A percentile compares a stretch with the other conserved stretches of the same genome.
These are phyloP conservation scores for Phania funesta DNA, from an alignment of 2,888 invertebrate genomes.

Conservation along the genomic window DNA sequence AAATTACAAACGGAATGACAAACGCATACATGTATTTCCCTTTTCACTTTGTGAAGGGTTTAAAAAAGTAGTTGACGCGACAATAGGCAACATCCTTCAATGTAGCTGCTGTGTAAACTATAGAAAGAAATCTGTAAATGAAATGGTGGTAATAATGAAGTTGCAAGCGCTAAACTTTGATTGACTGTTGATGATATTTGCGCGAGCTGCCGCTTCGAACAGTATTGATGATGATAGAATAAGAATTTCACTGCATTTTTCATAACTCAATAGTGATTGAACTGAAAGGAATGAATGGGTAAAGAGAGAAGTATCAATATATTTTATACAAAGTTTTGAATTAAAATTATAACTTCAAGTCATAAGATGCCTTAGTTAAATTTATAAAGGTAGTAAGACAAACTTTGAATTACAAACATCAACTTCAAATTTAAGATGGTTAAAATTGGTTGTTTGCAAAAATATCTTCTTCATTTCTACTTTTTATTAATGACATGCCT, in stretches of 20 bases:
- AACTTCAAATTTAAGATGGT: too few relatives aligned
- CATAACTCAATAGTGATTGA: background rate
- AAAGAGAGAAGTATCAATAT: background rate
- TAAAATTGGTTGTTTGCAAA: too few relatives aligned
- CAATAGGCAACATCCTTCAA: background rate
- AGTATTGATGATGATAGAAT: slow-evolving; percentile 10
- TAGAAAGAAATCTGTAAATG: background rate
- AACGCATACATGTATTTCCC: too few relatives aligned
- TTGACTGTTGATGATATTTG: slow-evolving; percentile 65
- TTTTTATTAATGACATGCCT: too few relatives aligned
- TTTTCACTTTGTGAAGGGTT: too few relatives aligned
- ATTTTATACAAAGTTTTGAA: background rate
- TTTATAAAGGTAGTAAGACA: too few relatives aligned
- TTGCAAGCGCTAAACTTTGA: slow-evolving; percentile 62
- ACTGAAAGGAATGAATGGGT: background rate
- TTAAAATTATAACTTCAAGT: too few relatives aligned
- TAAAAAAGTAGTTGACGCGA: background rate
- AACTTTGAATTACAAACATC: too few relatives aligned
- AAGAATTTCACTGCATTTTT: background rate
- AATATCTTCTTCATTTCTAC: too few relatives aligned
- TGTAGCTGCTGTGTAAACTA: background rate
- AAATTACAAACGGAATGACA: too few relatives aligned
- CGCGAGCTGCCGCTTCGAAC: slow-evolving; percentile 43
- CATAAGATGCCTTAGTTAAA: too few relatives aligned
- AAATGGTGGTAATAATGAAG: slow-evolving; percentile 55